These are phyloP conservation scores for Paramuricea clavata DNA, from an alignment of 92 coral and sea anemone genomes.

Conservation along the genomic window DNA sequence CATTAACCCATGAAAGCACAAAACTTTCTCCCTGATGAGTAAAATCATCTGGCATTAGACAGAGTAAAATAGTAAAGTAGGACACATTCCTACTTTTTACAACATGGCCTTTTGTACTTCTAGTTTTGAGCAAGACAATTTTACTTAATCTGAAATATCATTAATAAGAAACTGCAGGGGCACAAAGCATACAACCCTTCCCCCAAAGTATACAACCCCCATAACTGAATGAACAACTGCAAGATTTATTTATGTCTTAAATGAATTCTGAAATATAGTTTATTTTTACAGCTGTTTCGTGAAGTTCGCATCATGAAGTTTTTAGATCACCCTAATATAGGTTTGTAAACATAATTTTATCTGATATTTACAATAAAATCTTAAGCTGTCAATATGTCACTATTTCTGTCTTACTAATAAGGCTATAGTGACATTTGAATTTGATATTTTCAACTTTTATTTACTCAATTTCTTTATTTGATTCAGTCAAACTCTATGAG, in stretches of 20 bases:
- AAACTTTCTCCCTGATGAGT: no score
- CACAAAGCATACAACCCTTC: no score
- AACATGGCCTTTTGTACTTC: no score
- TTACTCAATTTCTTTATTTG: background rate
- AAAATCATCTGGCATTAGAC: no score
- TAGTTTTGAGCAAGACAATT: no score
- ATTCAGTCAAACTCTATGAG: constrained; percentile 93
- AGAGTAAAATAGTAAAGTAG: no score
- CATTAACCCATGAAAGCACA: no score
- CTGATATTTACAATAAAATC: background rate
- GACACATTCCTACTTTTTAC: no score
- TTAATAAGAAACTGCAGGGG: no score
- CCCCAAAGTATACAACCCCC: no score
- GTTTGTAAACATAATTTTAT: constrained; percentile 44
- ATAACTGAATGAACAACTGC: background rate
- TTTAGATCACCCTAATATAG: constrained; percentile 98
- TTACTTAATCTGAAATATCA: no score
- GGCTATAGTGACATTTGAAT: background rate
- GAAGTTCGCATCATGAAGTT: constrained; percentile 99
- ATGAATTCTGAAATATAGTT: background rate
- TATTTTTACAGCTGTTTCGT: constrained; percentile 86
- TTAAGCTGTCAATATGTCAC: background rate
- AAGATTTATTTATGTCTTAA: background rate
- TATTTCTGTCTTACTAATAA: background rate
- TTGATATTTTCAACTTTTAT: background rate